phyloP scores from a whole-genome alignment of 2,113 vertebrate species.

The Heptranchias perlo region DNA sequence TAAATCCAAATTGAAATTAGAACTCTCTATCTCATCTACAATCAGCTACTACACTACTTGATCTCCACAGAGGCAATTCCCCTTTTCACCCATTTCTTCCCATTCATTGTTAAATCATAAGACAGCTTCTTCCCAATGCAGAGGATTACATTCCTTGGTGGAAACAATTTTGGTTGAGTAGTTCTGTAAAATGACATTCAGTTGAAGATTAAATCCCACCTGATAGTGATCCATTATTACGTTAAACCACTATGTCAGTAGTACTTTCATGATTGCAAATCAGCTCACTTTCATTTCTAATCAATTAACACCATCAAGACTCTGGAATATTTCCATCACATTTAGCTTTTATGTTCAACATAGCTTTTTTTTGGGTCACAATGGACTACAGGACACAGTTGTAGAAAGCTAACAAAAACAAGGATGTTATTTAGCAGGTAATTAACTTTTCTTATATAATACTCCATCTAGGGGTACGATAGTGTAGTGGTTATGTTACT shows the following conservation, averaged over 20 bases:
- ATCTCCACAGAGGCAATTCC: background rate
- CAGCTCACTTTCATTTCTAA: background rate
- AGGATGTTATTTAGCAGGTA: background rate
- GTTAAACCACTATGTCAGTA: too few relatives aligned
- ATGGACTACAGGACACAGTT: background rate
- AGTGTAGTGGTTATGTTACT: background rate
- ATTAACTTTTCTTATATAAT: background rate
- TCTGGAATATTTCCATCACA: background rate
- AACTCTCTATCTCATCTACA: background rate
- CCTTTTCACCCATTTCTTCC: background rate
- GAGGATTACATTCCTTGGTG: background rate
- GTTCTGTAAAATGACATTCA: background rate
- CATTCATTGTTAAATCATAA: background rate
- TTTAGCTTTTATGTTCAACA: background rate
- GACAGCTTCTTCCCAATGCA: background rate
- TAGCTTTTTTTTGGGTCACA: background rate
- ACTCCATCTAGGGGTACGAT: background rate
- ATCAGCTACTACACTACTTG: background rate
- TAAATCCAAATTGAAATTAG: conserved; percentile 1
- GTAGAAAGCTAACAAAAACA: background rate
- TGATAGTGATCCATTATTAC: background rate
- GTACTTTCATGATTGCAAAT: background rate
- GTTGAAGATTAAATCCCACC: background rate
- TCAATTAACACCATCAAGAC: background rate
- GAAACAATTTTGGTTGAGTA: background rate